Evolutionary conservation across 2,113 vertebrate species (phyloP), one percentile per base, ranked within the genome.

Genomic region (Daphoenositta chrysoptera): DNA sequence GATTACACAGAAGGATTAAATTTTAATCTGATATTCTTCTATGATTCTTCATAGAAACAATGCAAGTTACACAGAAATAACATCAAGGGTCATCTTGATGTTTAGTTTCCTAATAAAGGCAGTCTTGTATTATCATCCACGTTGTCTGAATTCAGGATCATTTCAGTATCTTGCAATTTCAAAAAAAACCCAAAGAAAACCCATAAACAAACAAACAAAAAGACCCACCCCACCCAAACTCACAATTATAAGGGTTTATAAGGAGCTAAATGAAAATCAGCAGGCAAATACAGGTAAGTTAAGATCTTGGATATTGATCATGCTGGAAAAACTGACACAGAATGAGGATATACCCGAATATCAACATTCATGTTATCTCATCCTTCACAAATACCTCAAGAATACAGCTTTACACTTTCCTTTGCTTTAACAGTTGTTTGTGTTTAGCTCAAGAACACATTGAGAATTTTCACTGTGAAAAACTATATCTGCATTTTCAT

Each of bases 21-120:
- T 77, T 93, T 95, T 94, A 89, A 95, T 89, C 57, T 69, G 17
- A 56, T 84, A 71, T 76, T 82, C 27, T 58, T 87, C 45, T 65
- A 18, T 53, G 26, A 33, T 75, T 87, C 81, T 94, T 84, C 40
- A n/a, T 45, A 30, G 50, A 79, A 91, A 76, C 40, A 79, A 64
- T 65, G 14, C 7, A 27, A 68, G 15, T 69, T 53, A 37, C 6
- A 47, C 8, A 57, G 30, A 87, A 93, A 81, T 39, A 85, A 1
- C 33, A 45, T 57, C 33, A 60, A 65, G 10, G 12, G 6, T 87
- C 37, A 84, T 69, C 20, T 72, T 76, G n/a, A 45, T 65, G 10
- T 60, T 61, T 87, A 37, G 8, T 76, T 81, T 83, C 23, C 12
- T 72, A 45, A 53, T 16, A 7, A 61, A 86, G 11, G 6, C 15